Evolutionary conservation across 2,797 vertebrate species (phyloP), one percentile per base, ranked within the genome.

Genomic region (Oreortyx pictus): DNA sequence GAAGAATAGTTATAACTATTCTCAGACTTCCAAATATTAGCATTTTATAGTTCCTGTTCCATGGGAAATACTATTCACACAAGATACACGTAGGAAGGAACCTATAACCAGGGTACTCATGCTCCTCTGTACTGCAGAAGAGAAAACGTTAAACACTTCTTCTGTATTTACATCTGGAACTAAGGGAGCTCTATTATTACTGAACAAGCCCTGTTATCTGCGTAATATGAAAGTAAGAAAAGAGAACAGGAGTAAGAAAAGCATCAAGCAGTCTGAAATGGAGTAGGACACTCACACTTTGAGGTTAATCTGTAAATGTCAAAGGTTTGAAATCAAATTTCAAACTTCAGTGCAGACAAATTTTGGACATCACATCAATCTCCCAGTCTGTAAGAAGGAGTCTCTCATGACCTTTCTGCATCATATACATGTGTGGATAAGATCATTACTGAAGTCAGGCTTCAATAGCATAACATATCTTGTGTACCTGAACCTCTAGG

Each of bases 351-450:
- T n/a, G 57, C 4, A 3, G 16, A 9, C 18, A 62, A 24, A 54
- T 4, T 3, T 72, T 24, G 8, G 39, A 77, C 29, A 43, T 29
- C 24, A 50, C 66, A 29, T 17, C n/a, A 27, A 19, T 72, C 23
- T 67, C 52, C 20, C 43, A 43, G 22, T 16, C 70, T 31, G 0
- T 3, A 50, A 57, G 20, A 14, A 72, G 11, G 24, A 66, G 49
- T 80, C 9, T 80, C 6, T 49, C 23, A n/a, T 35, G 11, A n/a
- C 71, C 59, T 37, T 50, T 24, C 44, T 39, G 14, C 11, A 77
- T 37, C 16, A 86, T 59, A 87, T 13, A 44, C 1, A 6, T 17
- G 5, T 5, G 0, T 0, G 9, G 7, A 4, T 18, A 65, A 75
- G 62, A 4, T 11, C 0, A 43, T 14, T 6, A 66, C 71, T 56